Base-by-base conservation (phyloP, 1,140 invertebrate genomes). In the Eueides isabella region DNA sequence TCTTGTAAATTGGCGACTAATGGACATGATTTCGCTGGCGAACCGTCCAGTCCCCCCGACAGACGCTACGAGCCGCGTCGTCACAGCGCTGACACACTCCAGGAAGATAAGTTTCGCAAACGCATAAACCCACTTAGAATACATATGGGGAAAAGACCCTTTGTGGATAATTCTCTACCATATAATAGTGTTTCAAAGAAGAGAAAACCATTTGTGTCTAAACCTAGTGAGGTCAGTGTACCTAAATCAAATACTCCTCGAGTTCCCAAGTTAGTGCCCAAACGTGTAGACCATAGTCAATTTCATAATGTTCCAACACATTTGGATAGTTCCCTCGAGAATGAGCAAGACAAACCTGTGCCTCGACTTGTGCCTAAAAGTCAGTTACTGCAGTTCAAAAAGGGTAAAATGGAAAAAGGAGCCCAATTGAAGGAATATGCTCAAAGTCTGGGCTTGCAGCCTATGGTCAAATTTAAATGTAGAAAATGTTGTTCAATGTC, bases 391-490 rank as follows among this genome's bases (percentile, higher is more conserved):
- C 91, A 91, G 74, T 92, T 82, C 79, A 92, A 91, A 84, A 92
- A 90, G 71, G 77, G 85, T 83, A 92, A 92, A 75, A 68, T 83
- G 79, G 90, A 93, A 87, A 92, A 92, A 75, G 85, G 80, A 75
- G 26, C 88, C 68, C 89, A 90, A 76, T 77, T 92, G 77, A 92
- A 92, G 69, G 88, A 96, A 82, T 96, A 96, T 90, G 95, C 95
- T 31, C 95, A 96, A 81, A 96, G 96, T 87, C 87, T 96, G 65
- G 96, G 96, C n/a, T 85, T 96, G 75, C 91, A 91, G 71, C 95
- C 95, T 11, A 94, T 95, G 84, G 94, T 96, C 26, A 95, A 95
- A 80, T 95, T 95, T 80, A 95, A 95, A 80, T 96, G 96, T 86
- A 91, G 94, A 48, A 96, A 95, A 85, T 96, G 96, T 89, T 93